Base-by-base conservation (phyloP, 2,888 invertebrate genomes). In the Protodeltote pygarga region DNA sequence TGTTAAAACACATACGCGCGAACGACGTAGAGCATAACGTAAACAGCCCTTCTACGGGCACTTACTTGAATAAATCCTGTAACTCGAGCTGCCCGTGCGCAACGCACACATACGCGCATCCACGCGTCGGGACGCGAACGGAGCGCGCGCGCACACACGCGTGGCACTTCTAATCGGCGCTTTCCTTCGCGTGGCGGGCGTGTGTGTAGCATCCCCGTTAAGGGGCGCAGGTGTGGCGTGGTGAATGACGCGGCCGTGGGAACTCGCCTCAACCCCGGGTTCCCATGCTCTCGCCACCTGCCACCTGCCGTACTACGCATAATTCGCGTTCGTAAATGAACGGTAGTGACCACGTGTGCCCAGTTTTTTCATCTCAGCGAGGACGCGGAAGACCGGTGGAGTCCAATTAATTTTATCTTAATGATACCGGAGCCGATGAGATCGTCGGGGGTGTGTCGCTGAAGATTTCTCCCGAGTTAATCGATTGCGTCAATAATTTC, bases 231-330 rank as follows among this genome's bases (percentile, higher is more conserved):
- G 92, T 91, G 92, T 79, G 75, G 77, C 77, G 75, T 78, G 79
- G 81, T 91, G 89, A 90, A 90, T 90, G 89, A 88, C 80, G 85
- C 78, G 70, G 81, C 77, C 91, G 92, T 92, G 91, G 89, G 92
- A 91, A 92, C 89, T 60, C 81, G 79, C 72, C 80, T 72, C 87
- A 84, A 85, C 88, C 89, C 90, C 79, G 83, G 72, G 91, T 91
- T 92, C 91, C 91, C 92, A 90, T 75, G 87, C 70, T 66, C 77
- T 65, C 71, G 60, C 78, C 87, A 88, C 87, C 85, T 85, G 87
- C 87, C 91, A 89, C 90, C 89, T 89, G 90, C 89, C 85, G 81
- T 89, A 91, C 89, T 91, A 90, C 91, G 90, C 91, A 90, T 92
- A 89, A 91, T 91, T 90, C 89, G 90, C 89, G 85, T 85, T 85